These are phyloP conservation scores for Alcis repandata DNA, from an alignment of 2,888 invertebrate species.

Conservation along the genomic window DNA sequence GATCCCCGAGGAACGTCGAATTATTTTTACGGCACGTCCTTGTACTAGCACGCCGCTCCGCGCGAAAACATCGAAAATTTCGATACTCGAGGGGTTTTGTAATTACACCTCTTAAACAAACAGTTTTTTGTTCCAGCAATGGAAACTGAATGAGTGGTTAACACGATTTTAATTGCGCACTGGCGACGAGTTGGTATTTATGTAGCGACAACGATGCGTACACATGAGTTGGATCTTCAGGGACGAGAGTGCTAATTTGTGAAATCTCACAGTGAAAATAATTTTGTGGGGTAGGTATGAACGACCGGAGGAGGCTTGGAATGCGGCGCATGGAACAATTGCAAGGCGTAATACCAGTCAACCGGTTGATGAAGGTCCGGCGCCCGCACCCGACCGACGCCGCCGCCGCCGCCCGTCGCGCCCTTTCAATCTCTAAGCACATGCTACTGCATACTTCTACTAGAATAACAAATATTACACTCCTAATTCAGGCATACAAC, in stretches of 20 bases:
- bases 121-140: slow-evolving; percentile 70
- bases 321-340: slow-evolving; percentile 81
- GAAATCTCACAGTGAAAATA: slow-evolving; percentile 80
- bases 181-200: slow-evolving; percentile 42
- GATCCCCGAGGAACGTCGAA: slow-evolving; percentile 84
- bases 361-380: slow-evolving; percentile 84
- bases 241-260: slow-evolving; percentile 76
- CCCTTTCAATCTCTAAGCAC: slow-evolving; percentile 59
- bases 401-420: slow-evolving; percentile 52
- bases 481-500: not conserved
- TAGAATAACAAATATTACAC: slow-evolving; percentile 30
- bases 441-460: slow-evolving; percentile 51
- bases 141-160: slow-evolving; percentile 60
- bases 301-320: slow-evolving; percentile 61
- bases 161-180: slow-evolving; percentile 58
- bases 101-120: slow-evolving; percentile 81
- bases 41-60: slow-evolving; percentile 68
- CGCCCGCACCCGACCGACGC: slow-evolving; percentile 52
- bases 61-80: slow-evolving; percentile 79
- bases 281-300: slow-evolving; percentile 58
- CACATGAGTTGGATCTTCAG: slow-evolving; percentile 51
- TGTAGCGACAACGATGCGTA: slow-evolving; percentile 43
- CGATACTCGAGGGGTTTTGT: slow-evolving; percentile 80
- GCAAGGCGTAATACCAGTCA: slow-evolving; percentile 85
- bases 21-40: slow-evolving; percentile 85